phyloP scores from a whole-genome alignment of 2,797 vertebrate genomes.

The Lutjanus argentimaculatus region DNA sequence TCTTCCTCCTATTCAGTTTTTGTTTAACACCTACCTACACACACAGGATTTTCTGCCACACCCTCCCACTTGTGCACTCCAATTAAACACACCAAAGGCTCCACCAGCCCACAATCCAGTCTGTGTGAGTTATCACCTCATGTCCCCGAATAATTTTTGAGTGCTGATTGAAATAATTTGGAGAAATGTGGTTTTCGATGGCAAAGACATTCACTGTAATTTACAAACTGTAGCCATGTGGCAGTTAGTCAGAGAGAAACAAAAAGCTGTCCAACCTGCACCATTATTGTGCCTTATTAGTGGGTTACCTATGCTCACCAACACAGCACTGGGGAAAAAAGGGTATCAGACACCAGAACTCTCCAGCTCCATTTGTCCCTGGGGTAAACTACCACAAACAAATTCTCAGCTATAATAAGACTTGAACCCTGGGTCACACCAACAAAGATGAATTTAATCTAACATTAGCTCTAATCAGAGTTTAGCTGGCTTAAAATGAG shows the following conservation, averaged over 20 bases:
- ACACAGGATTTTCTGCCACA: conserved; percentile 20
- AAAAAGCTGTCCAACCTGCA: not conserved
- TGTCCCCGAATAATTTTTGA: not conserved
- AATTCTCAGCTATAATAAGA: too few species aligned
- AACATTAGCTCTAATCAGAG: too few species aligned
- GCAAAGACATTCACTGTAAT: conserved; percentile 18
- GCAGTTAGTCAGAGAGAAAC: not conserved
- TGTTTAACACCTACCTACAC: conserved; percentile 5
- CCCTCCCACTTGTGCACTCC: not conserved
- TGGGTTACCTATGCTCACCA: too few species aligned
- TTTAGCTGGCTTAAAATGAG: too few species aligned
- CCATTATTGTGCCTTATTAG: too few species aligned
- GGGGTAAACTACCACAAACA: too few species aligned
- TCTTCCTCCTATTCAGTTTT: not conserved
- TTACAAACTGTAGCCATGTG: conserved; percentile 16
- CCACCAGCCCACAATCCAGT: not conserved
- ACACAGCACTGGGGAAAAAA: too few species aligned
- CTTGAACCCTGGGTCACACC: too few species aligned
- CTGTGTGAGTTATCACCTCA: not conserved
- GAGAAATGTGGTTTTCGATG: not conserved
- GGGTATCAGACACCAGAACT: too few species aligned
- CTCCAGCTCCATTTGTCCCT: too few species aligned
- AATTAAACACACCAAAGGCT: not conserved
- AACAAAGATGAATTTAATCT: too few species aligned
- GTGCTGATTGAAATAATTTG: not conserved